Evolutionary conservation across 2,888 invertebrate genomes (phyloP).

Genomic region (Tipula lateralis): DNA sequence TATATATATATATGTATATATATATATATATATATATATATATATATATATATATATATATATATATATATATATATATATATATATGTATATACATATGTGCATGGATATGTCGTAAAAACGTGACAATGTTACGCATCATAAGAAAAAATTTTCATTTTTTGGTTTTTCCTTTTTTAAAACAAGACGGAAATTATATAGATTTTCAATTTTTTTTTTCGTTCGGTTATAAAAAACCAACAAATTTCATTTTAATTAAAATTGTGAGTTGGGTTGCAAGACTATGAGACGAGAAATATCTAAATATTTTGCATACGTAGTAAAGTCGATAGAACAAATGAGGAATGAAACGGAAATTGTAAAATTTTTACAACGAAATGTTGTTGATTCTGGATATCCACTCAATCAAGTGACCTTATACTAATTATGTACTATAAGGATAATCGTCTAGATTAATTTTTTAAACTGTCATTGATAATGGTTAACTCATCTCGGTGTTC

Average conservation of each 20-base stretch:
- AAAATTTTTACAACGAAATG: too few species aligned
- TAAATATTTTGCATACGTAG: not conserved
- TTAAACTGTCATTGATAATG: too few species aligned
- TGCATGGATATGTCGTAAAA: not conserved
- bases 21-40: not conserved
- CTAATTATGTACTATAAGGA: too few species aligned
- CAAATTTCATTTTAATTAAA: not conserved
- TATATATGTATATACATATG: not conserved
- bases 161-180: not conserved
- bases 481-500: too few species aligned
- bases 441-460: too few species aligned
- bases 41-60: not conserved
- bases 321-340: too few species aligned
- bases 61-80: not conserved
- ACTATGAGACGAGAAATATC: not conserved
- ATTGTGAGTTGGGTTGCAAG: not conserved
- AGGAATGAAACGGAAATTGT: too few species aligned
- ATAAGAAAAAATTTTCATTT: not conserved
- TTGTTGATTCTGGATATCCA: too few species aligned
- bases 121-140: not conserved
- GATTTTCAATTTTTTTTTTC: not conserved
- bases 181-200: not conserved
- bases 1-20: not conserved
- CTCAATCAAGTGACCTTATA: too few species aligned
- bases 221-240: not conserved